Evolutionary conservation across 2,113 vertebrate genomes (phyloP).

Genomic region (Gobius niger): DNA sequence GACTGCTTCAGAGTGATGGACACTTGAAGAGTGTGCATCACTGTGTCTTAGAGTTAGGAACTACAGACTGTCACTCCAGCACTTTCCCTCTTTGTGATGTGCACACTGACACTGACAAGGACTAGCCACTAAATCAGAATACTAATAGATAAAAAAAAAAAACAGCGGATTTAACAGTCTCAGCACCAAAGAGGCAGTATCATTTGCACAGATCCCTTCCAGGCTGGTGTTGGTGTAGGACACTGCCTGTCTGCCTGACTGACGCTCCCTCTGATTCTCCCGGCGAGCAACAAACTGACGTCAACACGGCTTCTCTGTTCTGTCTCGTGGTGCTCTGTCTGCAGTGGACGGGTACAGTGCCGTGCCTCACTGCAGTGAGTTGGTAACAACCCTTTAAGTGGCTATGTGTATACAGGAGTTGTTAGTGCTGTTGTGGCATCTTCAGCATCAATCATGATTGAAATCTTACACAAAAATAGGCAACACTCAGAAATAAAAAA

Average conservation of each 20-base stretch:
- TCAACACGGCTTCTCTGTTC: slow-evolving; percentile 61
- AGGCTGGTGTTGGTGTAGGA: slow-evolving; percentile 62
- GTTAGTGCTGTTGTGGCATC: slow-evolving; percentile 43
- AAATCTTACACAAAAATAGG: too few species aligned
- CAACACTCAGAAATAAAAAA: too few species aligned
- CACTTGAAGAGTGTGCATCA: slow-evolving; percentile 54
- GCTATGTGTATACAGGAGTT: slow-evolving; percentile 39
- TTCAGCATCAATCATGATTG: not conserved
- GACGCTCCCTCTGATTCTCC: slow-evolving; percentile 71
- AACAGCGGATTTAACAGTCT: slow-evolving; percentile 44
- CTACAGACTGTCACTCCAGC: slow-evolving; percentile 58
- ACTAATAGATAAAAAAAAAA: slow-evolving; percentile 55
- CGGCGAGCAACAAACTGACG: slow-evolving; percentile 68
- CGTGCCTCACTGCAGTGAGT: slow-evolving; percentile 37
- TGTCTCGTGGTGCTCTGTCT: slow-evolving; percentile 62
- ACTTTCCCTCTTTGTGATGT: slow-evolving; percentile 52
- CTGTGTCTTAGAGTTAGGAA: slow-evolving; percentile 61
- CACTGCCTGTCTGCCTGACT: slow-evolving; percentile 69
- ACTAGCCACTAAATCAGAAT: slow-evolving; percentile 72
- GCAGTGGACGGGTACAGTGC: slow-evolving; percentile 60
- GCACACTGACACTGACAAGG: slow-evolving; percentile 56
- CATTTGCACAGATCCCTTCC: slow-evolving; percentile 55
- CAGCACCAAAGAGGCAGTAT: slow-evolving; percentile 62
- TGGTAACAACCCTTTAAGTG: slow-evolving; percentile 45
- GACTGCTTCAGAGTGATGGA: slow-evolving; percentile 54